Base-by-base conservation (phyloP, 2,113 vertebrate genomes). In the Saccopteryx leptura region DNA sequence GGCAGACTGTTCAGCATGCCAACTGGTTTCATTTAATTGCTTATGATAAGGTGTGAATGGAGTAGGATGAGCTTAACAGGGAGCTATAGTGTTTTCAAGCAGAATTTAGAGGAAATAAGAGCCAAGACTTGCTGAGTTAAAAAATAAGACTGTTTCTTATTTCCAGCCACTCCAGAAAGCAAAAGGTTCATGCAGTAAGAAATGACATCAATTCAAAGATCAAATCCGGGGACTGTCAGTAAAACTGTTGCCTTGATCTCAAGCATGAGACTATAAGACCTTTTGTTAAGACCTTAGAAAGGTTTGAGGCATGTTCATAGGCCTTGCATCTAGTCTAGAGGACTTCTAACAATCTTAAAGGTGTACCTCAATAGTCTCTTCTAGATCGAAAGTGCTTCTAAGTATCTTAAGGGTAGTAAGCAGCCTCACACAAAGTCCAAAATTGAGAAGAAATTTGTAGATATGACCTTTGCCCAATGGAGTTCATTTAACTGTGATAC, bases 21-120 rank as follows among this genome's bases (percentile, higher is more conserved):
- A 82, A 31, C 1, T 69, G 31, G 66, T 82, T 86, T 91, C 12
- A 48, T 66, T 94, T 90, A 96, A 58, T 33, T 94, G n/a, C 52
- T 26, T 60, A 26, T 86, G 28, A 75, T 86, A 68, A 81, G 75
- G 66, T 68, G 24, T 71, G 33, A 21, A 79, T 75, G 21, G n/a
- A 87, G 14, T 65, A 72, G 23, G 18, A 65, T 68, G 23, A 81
- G 46, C 68, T 96, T 60, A 14, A 86, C 28, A 90, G 66, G 19
- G 24, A 54, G 26, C 31, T 74, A 24, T 60, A 75, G 71, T 17
- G 10, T 75, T 86, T 96, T 86, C 74, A 81, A 85, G 17, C 24
- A 86, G 39, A 78, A 78, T 68, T 76, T 54, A 66, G 31, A 48
- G 39, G 31, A 87, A 66, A 33, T 26, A 76, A 71, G 39, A 81